Conservation (phyloP, 2,797 vertebrate species). For the Tenualosa thibaudeaui region DNA sequence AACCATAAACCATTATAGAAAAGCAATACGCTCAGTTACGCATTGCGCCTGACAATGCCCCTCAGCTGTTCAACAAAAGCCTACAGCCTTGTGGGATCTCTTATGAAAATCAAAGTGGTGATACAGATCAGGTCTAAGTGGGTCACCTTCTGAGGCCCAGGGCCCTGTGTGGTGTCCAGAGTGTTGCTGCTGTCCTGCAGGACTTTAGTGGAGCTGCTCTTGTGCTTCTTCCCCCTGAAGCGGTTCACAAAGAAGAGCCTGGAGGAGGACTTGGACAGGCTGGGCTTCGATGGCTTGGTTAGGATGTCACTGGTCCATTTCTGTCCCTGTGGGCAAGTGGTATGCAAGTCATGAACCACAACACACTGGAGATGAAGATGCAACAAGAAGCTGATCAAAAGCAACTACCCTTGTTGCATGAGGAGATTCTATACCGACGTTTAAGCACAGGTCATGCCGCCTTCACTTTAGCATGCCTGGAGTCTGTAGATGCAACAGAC, state of each 20-base stretch:
- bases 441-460: background rate
- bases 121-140: background rate
- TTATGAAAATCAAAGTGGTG: background rate
- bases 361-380: background rate
- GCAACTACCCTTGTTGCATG: background rate
- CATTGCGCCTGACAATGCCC: too few relatives aligned
- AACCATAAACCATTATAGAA: too few relatives aligned
- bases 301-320: conserved; percentile 93
- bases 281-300: conserved; percentile 87
- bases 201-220: conserved; percentile 81
- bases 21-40: too few relatives aligned
- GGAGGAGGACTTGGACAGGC: conserved; percentile 84
- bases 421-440: background rate
- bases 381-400: background rate
- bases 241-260: conserved; percentile 95
- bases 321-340: conserved; percentile 74
- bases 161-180: conserved; percentile 70
- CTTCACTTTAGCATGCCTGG: too few relatives aligned
- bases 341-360: background rate
- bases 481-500: too few relatives aligned
- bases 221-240: conserved; percentile 91
- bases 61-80: too few relatives aligned
- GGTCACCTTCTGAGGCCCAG: conserved; percentile 82
- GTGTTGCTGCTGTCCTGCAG: conserved; percentile 94
- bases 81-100: too few relatives aligned